phyloP scores from a whole-genome alignment of 2,797 vertebrate species.

The Chromis chromis region DNA sequence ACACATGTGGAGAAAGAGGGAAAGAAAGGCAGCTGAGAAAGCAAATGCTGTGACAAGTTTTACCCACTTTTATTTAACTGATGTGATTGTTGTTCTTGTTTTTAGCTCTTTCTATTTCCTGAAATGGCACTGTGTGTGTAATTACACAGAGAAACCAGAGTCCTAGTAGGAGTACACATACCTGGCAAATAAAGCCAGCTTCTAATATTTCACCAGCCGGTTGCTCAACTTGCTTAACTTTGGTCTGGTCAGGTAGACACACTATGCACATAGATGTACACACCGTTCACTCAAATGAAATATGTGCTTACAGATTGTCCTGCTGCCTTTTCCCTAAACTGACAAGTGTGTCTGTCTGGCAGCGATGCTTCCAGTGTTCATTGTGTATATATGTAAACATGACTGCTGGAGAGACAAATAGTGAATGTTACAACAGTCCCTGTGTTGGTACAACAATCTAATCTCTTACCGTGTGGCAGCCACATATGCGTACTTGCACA shows the following conservation, averaged over 20 bases:
- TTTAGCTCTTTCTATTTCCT: conserved; percentile 3
- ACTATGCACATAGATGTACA: neutral
- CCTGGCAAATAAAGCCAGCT: neutral
- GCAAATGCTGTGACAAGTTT: neutral
- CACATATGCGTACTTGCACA: neutral
- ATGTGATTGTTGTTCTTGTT: neutral
- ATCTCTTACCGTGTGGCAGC: neutral
- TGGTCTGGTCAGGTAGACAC: neutral
- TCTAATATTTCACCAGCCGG: neutral
- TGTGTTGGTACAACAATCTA: conserved; percentile 22
- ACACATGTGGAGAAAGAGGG: neutral
- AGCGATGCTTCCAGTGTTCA: conserved; percentile 3
- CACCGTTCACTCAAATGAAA: neutral
- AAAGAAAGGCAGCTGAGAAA: neutral
- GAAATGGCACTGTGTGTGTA: neutral
- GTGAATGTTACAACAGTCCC: conserved; percentile 10
- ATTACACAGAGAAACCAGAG: neutral
- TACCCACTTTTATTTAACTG: neutral
- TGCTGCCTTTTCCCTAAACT: neutral
- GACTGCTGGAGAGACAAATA: conserved; percentile 19
- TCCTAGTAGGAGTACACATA: neutral
- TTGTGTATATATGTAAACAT: conserved; percentile 33
- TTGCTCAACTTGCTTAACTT: neutral
- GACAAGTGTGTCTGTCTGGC: neutral
- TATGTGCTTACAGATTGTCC: neutral